Evolutionary conservation across 2,888 invertebrate genomes (phyloP), one percentile per base, ranked within the genome.

Genomic region (Rugalucina vietnamica): DNA sequence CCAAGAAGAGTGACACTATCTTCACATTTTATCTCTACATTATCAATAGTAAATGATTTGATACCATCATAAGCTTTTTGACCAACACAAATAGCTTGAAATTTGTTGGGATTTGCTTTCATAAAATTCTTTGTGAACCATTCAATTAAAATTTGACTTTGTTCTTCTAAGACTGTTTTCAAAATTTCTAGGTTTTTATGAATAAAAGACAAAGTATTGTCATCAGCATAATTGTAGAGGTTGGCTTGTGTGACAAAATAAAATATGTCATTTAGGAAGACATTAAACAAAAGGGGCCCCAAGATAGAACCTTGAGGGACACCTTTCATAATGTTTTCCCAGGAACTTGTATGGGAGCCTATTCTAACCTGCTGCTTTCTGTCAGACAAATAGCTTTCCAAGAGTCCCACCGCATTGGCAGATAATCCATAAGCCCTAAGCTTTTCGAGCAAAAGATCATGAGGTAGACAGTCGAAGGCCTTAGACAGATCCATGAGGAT

Each of bases 141-240:
- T n/a, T n/a, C n/a, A n/a, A n/a, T n/a, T n/a, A n/a, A n/a, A n/a
- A n/a, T n/a, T n/a, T n/a, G n/a, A n/a, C n/a, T n/a, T n/a, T n/a
- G n/a, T n/a, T n/a, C n/a, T n/a, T n/a, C n/a, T n/a, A n/a, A n/a
- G n/a, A n/a, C n/a, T n/a, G n/a, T n/a, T n/a, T n/a, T n/a, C n/a
- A n/a, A n/a, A n/a, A n/a, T n/a, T n/a, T n/a, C n/a, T n/a, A n/a
- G n/a, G n/a, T n/a, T n/a, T n/a, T n/a, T n/a, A n/a, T n/a, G n/a
- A n/a, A n/a, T n/a, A n/a, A n/a, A n/a, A n/a, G n/a, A n/a, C n/a
- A n/a, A n/a, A n/a, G n/a, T n/a, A n/a, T n/a, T n/a, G n/a, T n/a
- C n/a, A n/a, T n/a, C n/a, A n/a, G 79, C 81, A 76, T 84, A 84
- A 21, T 78, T 84, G 70, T 84, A 78, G 4, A 85, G 34, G 1